These are phyloP conservation scores for Homarus gammarus DNA, from an alignment of 2,888 invertebrate species.

Conservation along the genomic window DNA sequence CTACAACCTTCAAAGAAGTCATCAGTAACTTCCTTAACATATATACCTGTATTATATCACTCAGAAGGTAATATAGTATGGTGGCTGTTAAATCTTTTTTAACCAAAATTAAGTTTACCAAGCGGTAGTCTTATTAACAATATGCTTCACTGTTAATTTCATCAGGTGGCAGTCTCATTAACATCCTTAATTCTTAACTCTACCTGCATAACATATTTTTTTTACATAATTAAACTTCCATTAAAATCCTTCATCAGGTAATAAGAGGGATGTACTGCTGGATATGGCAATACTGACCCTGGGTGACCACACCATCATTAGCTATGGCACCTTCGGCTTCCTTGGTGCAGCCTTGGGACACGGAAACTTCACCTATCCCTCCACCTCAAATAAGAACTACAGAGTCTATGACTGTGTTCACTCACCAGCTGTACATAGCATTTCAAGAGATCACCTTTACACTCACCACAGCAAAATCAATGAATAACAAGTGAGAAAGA, in stretches of 20 bases:
- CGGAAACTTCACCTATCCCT: conserved; percentile 39
- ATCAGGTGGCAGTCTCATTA: no score
- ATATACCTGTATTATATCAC: no score
- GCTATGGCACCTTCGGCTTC: conserved; percentile 57
- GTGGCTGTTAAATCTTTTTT: no score
- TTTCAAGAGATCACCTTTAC: conserved; percentile 18
- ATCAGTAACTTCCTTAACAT: no score
- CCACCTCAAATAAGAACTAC: background rate
- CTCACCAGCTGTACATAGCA: background rate
- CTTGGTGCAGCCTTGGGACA: conserved; percentile 25
- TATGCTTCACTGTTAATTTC: no score
- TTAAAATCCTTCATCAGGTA: conserved; percentile 12
- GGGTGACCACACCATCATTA: conserved; percentile 39
- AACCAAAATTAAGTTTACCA: no score
- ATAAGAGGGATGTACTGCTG: background rate
- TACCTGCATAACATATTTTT: no score
- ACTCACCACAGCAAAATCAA: background rate
- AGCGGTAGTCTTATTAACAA: no score
- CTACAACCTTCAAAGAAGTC: no score
- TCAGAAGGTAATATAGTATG: no score
- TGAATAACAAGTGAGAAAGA: background rate
- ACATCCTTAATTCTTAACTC: no score
- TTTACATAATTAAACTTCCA: no score
- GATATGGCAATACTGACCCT: conserved; percentile 37
- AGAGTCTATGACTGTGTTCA: background rate